phyloP scores from a whole-genome alignment of 2,888 invertebrate genomes.

The Calameuta filiformis region DNA sequence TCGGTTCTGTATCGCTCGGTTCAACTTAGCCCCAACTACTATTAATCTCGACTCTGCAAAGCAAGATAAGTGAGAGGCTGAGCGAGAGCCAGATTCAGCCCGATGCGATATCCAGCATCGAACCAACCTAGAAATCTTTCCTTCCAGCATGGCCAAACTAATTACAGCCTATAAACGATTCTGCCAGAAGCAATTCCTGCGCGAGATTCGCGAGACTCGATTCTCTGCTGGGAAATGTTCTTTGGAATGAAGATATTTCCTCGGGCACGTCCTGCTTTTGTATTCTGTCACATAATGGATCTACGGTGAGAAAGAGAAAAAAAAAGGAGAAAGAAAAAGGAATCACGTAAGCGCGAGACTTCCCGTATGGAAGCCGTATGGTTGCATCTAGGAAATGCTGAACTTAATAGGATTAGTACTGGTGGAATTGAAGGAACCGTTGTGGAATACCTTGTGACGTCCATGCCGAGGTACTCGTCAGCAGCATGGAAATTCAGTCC shows the following conservation, averaged over 20 bases:
- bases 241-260: background rate
- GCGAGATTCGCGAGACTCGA: background rate
- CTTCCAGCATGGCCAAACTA: conserved; percentile 46
- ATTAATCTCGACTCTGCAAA: conserved; percentile 50
- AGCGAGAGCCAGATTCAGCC: conserved; percentile 23
- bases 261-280: too few species aligned
- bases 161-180: conserved; percentile 53
- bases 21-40: conserved; percentile 2
- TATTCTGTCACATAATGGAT: too few species aligned
- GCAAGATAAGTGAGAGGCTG: conserved; percentile 48
- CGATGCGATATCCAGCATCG: conserved; percentile 36
- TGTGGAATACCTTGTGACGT: conserved; percentile 31
- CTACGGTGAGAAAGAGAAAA: too few species aligned
- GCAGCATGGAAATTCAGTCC: conserved; percentile 38
- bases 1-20: background rate
- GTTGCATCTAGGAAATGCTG: too few species aligned
- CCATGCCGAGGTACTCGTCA: conserved; percentile 33
- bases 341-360: background rate
- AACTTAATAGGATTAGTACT: too few species aligned
- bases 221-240: background rate
- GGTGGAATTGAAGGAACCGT: background rate
- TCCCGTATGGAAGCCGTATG: background rate
- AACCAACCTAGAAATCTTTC: background rate
- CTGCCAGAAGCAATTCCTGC: conserved; percentile 56
- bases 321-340: too few species aligned